Base-by-base conservation (phyloP, 2,797 vertebrate genomes). In the Danio jaintianensis region DNA sequence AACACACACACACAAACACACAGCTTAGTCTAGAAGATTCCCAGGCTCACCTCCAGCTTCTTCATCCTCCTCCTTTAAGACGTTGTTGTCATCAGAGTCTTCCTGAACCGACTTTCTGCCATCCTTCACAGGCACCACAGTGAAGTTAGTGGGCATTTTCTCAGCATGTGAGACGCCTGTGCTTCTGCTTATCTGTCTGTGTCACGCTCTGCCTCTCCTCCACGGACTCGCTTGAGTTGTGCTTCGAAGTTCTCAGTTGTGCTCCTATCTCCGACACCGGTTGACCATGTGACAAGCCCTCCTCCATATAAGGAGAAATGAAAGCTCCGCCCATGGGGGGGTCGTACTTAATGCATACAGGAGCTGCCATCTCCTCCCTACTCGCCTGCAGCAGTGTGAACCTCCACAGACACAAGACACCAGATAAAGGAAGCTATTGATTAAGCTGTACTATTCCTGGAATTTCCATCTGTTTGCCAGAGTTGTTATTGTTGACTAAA, bases 101-200 rank as follows among this genome's bases (percentile, higher is more conserved):
- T 90, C 89, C 8, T 88, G 79, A 22, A 87, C 50, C 36, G 90
- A 90, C 50, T 82, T 85, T 8, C 63, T 85, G 87, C 85, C 87
- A 82, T 94, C 94, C 84, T 95, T 95, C 85, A 97, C 97, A 0
- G 95, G 96, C 82, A 98, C 96, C 82, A 97, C 96, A 0, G 96
- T 98, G 87, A 98, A 98, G 92, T 89, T 97, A 42, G 96, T 97
- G 85, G 96, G 96, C 96, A 97, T 98, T 92, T 90, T 93, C 86
- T 88, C 90, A 92, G 88, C 92, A 92, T 89, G 90, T 71, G 71
- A 83, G 42, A 82, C 69, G 86, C 56, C 59, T 67, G 56, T 48
- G 16, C 36, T 55, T 36, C 50, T 62, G 59, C 74, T 77, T 86
- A 79, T 80, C 75, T 75, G 38, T 71, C 9, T 12, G 61, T 53